Percentiles rank a stretch among this genome's conserved stretches.
These are phyloP conservation scores for Pristionchus pacificus DNA, from an alignment of 1,140 invertebrate genomes.

Conservation along the genomic window DNA sequence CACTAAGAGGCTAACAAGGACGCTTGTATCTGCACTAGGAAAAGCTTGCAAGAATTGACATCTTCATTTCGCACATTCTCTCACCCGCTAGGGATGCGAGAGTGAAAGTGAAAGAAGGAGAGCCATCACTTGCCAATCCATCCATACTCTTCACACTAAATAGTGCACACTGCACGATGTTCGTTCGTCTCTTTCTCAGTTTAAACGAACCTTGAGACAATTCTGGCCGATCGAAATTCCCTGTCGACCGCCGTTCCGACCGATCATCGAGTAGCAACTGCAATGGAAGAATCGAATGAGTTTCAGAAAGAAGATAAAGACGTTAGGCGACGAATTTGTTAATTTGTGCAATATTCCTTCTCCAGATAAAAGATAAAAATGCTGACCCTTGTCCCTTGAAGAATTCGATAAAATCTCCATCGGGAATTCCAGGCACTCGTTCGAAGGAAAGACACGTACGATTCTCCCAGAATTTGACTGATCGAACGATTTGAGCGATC, in stretches of 20 bases:
- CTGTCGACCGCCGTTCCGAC: conserved; percentile 51
- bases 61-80: no score
- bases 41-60: no score
- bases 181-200: no score
- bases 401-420: conserved; percentile 52
- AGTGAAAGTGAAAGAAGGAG: no score
- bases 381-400: conserved; percentile 51
- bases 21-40: no score
- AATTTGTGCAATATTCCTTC: no score
- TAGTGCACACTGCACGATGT: no score
- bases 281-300: neutral
- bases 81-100: no score
- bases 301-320: neutral
- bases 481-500: conserved; percentile 49
- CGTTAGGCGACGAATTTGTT: neutral
- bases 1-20: no score
- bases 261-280: conserved; percentile 57
- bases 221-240: conserved; percentile 53
- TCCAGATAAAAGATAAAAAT: no score
- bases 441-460: conserved; percentile 50
- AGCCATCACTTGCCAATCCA: no score
- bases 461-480: conserved; percentile 51
- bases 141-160: no score
- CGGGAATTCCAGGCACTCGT: conserved; percentile 40
- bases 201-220: conserved; percentile 43